A percentile compares a stretch with the other conserved stretches of the same genome.
Evolutionary conservation across 2,797 vertebrate species (phyloP).

Genomic region (Cetoscarus ocellatus): DNA sequence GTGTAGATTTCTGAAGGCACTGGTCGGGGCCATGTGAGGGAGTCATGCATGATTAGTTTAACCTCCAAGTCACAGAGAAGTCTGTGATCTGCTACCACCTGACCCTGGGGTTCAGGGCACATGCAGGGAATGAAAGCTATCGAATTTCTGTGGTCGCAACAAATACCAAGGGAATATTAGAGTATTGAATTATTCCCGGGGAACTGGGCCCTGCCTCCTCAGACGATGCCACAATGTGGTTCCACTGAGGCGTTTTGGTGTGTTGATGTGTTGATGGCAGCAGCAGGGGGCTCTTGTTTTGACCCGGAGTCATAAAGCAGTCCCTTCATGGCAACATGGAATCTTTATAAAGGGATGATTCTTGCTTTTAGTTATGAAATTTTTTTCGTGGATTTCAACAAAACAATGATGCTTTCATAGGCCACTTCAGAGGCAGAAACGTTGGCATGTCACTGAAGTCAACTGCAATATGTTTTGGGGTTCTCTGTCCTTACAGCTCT

Average conservation of each 20-base stretch:
- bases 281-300: conserved; percentile 41
- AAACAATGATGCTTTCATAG: too few species aligned
- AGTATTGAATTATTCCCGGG: conserved; percentile 81
- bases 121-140: conserved; percentile 86
- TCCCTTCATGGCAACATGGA: conserved; percentile 10
- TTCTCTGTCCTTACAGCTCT: too few species aligned
- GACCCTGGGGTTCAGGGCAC: conserved; percentile 84
- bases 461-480: too few species aligned
- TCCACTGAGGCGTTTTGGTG: conserved; percentile 57
- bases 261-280: conserved; percentile 56
- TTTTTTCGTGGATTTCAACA: conserved; percentile 6
- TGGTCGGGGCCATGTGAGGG: conserved; percentile 72
- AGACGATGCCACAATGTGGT: conserved; percentile 52
- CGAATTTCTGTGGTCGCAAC: conserved; percentile 81
- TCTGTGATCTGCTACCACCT: conserved; percentile 85
- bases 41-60: conserved; percentile 84
- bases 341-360: neutral
- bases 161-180: conserved; percentile 76
- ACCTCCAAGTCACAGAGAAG: conserved; percentile 77
- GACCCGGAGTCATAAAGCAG: conserved; percentile 7
- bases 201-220: conserved; percentile 41
- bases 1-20: conserved; percentile 69
- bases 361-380: conserved; percentile 1
- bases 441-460: too few species aligned
- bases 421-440: too few species aligned